Conservation (phyloP, 2,113 vertebrate species). For the Elgaria multicarinata region DNA sequence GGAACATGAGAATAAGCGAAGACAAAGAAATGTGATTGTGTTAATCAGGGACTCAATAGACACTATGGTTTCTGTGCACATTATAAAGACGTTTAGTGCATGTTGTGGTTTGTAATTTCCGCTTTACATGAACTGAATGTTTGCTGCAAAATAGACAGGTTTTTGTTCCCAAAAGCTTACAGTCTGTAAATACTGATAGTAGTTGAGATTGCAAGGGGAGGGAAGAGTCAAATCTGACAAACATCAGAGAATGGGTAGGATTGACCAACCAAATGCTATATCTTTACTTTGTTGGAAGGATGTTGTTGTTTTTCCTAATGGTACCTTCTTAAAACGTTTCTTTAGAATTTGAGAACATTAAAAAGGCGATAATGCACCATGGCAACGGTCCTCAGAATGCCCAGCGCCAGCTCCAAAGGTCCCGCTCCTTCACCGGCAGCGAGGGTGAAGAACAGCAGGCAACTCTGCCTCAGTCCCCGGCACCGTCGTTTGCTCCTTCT, state of each 20-base stretch:
- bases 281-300: background rate
- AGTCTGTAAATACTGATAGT: background rate
- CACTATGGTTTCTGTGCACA: too few species aligned
- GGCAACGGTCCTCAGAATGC: conserved; percentile 92
- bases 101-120: too few species aligned
- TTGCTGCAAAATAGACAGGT: background rate
- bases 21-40: too few species aligned
- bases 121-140: too few species aligned
- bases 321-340: conserved; percentile 61
- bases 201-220: background rate
- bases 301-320: conserved; percentile 38
- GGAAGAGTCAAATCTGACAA: background rate
- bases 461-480: conserved; percentile 89
- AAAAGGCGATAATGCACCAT: conserved; percentile 94
- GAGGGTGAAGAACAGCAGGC: conserved; percentile 89
- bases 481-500: conserved; percentile 87
- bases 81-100: too few species aligned
- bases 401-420: conserved; percentile 91
- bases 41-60: too few species aligned
- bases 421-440: conserved; percentile 88
- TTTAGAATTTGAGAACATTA: conserved; percentile 53
- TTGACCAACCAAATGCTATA: background rate
- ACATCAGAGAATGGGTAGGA: background rate
- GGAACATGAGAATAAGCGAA: too few species aligned
- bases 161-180: background rate